Conservation (phyloP, 2,113 vertebrate species). For the Oenanthe oenanthe region DNA sequence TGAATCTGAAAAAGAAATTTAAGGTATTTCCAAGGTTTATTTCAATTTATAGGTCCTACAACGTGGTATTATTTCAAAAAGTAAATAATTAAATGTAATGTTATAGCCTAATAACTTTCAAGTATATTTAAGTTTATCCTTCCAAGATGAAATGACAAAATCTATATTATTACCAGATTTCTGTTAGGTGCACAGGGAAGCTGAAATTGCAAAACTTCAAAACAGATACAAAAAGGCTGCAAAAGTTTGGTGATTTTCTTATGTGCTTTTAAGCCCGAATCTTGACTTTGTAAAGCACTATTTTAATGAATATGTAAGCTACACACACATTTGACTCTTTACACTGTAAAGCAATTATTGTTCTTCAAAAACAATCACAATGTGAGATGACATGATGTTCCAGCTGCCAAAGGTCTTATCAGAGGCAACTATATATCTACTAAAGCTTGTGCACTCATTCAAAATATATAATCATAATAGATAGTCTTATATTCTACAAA, state of each 20-base stretch:
- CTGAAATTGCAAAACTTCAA: background rate
- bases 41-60: background rate
- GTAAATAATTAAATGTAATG: background rate
- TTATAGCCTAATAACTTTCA: background rate
- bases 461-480: background rate
- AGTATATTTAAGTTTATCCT: background rate
- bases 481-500: background rate
- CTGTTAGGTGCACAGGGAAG: background rate
- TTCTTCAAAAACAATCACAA: background rate
- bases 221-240: background rate
- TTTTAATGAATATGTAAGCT: background rate
- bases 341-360: background rate
- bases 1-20: background rate
- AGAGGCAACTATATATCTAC: background rate
- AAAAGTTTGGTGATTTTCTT: background rate
- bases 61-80: background rate
- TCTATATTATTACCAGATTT: background rate
- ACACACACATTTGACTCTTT: background rate
- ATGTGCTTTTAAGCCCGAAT: background rate
- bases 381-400: background rate
- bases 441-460: background rate
- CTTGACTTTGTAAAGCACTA: background rate
- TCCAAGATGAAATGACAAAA: background rate
- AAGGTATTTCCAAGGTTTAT: background rate
- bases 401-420: background rate